phyloP scores from a whole-genome alignment of 2,113 vertebrate genomes.

The Australoheros scitulus region DNA sequence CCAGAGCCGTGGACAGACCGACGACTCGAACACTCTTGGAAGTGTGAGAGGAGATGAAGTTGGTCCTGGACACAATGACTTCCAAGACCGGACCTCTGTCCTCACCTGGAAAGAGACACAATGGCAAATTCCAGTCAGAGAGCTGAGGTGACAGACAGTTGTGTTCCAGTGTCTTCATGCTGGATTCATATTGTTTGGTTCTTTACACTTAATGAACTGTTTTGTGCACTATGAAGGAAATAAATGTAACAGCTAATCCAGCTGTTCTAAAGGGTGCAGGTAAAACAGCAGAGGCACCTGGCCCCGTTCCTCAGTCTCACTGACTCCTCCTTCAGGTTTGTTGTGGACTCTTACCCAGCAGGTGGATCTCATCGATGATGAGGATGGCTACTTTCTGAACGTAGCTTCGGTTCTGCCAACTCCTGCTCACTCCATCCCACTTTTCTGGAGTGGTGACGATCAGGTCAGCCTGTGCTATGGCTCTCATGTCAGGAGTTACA shows the following conservation, averaged over 20 bases:
- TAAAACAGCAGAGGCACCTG: too few relatives aligned
- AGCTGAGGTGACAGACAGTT: neutral
- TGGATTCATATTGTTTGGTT: neutral
- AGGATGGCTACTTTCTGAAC: constrained; percentile 97
- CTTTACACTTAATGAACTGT: neutral
- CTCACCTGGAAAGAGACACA: constrained; percentile 82
- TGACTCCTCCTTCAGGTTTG: neutral
- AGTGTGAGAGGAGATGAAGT: constrained; percentile 99
- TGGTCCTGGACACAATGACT: constrained; percentile 97
- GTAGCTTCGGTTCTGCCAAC: constrained; percentile 98
- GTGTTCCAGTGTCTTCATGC: neutral
- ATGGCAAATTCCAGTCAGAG: neutral
- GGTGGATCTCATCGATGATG: constrained; percentile 98
- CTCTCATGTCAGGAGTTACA: constrained; percentile 95
- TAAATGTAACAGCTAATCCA: neutral
- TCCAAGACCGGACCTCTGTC: constrained; percentile 97
- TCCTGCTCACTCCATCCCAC: constrained; percentile 97
- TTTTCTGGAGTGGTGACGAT: constrained; percentile 99
- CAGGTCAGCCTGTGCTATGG: constrained; percentile 93
- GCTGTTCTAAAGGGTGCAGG: too few relatives aligned
- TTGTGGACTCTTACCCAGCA: constrained; percentile 83
- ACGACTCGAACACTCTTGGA: constrained; percentile 91
- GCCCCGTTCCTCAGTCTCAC: neutral
- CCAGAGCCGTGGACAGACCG: constrained; percentile 95
- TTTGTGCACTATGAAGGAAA: neutral